Conservation (phyloP, 30 jellyfish, hydroid and myxozoan genomes). For the Aurelia coerulea region DNA sequence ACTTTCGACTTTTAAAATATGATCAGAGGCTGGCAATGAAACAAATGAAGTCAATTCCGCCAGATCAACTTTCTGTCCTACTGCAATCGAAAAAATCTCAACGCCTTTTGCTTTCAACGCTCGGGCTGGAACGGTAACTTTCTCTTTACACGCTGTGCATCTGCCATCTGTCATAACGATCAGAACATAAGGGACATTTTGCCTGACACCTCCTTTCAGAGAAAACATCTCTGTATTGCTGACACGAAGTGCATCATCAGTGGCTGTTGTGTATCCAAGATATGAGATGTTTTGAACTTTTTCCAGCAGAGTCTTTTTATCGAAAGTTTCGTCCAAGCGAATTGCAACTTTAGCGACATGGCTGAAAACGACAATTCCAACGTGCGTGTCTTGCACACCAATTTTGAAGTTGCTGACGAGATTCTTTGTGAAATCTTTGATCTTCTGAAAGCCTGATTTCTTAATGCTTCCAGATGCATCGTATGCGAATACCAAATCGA, state of each 20-base stretch:
- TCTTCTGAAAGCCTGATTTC: constrained; percentile 65
- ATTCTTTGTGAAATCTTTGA: constrained; percentile 85
- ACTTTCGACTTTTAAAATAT: constrained; percentile 69
- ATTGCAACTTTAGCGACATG: constrained; percentile 83
- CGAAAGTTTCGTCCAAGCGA: constrained; percentile 85
- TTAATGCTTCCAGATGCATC: constrained; percentile 96
- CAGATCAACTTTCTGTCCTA: constrained; percentile 67
- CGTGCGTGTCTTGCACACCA: constrained; percentile 81
- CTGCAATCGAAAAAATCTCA: constrained; percentile 80
- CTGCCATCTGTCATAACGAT: constrained; percentile 87
- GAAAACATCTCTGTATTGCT: constrained; percentile 84
- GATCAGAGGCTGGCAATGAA: constrained; percentile 71
- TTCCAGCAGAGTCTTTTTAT: constrained; percentile 61
- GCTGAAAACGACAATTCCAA: constrained; percentile 84
- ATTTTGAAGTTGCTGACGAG: constrained; percentile 67
- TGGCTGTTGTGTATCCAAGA: constrained; percentile 90
- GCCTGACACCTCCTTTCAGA: constrained; percentile 86
- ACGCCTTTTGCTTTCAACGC: constrained; percentile 85
- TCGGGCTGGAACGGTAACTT: constrained; percentile 53
- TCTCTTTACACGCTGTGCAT: constrained; percentile 84
- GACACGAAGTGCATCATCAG: constrained; percentile 89
- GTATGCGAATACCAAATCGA: constrained; percentile 81
- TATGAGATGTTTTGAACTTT: constrained; percentile 71
- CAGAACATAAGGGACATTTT: constrained; percentile 89
- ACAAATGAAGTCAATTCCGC: constrained; percentile 68